These are phyloP conservation scores for Gadopsis marmoratus DNA, from an alignment of 2,797 vertebrate genomes.

Conservation along the genomic window DNA sequence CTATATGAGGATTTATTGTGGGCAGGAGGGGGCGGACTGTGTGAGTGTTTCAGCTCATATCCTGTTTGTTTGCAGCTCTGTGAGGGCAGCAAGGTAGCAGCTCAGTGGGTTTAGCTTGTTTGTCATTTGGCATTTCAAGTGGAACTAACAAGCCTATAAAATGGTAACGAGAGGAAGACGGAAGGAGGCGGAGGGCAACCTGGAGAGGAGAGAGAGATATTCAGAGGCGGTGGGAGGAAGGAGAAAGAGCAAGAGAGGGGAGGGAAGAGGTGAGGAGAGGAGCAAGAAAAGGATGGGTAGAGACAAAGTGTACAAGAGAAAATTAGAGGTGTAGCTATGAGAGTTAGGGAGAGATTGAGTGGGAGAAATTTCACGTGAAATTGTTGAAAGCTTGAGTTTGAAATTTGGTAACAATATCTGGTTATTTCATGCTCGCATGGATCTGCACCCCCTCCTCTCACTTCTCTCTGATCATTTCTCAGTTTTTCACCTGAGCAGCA, in stretches of 20 bases:
- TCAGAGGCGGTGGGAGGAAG: background rate
- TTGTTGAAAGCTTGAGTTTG: conserved; percentile 45
- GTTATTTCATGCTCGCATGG: conserved; percentile 60
- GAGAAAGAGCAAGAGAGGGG: background rate
- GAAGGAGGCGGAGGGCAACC: conserved; percentile 46
- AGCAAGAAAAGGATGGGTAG: conserved; percentile 34
- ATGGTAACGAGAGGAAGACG: conserved; percentile 65
- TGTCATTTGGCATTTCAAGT: conserved; percentile 86
- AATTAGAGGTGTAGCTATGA: conserved; percentile 31
- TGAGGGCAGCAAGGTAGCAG: conserved; percentile 74
- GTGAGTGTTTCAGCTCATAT: conserved; percentile 77
- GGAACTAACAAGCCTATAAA: conserved; percentile 88
- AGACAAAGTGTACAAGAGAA: conserved; percentile 25
- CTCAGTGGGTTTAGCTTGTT: conserved; percentile 83
- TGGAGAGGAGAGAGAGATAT: conserved; percentile 31
- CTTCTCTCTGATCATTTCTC: conserved; percentile 31
- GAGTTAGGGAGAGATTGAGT: conserved; percentile 47
- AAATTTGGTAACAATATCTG: conserved; percentile 63
- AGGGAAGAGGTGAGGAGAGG: conserved; percentile 5
- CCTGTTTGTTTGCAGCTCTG: conserved; percentile 79
- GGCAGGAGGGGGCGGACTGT: conserved; percentile 52
- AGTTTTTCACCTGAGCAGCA: conserved; percentile 2
- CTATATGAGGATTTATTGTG: conserved; percentile 47
- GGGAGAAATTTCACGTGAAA: conserved; percentile 69
- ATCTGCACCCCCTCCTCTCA: conserved; percentile 19